Conservation (phyloP, 2,113 vertebrate genomes). For the Cettia cetti region DNA sequence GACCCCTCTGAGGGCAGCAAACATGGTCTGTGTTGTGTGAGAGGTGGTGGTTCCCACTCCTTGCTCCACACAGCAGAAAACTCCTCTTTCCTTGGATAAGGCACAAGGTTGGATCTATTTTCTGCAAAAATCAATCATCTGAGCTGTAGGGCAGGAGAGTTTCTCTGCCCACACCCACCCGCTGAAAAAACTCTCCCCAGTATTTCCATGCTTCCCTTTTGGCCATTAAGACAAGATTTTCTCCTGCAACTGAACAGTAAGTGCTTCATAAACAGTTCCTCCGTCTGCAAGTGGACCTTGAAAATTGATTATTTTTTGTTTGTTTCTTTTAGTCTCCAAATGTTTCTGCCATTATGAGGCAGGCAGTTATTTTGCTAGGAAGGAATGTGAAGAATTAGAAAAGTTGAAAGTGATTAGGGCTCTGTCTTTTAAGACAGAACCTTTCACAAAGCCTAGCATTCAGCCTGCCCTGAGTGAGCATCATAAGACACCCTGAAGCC, state of each 20-base stretch:
- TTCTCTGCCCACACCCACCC: constrained; percentile 21
- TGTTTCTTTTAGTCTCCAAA: constrained; percentile 73
- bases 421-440: constrained; percentile 21
- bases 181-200: neutral
- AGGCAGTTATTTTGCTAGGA: constrained; percentile 34
- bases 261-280: constrained; percentile 74
- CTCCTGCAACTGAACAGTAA: constrained; percentile 71
- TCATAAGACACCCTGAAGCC: constrained; percentile 30
- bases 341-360: constrained; percentile 59
- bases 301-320: constrained; percentile 81
- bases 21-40: neutral
- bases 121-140: neutral
- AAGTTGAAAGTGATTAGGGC: constrained; percentile 39
- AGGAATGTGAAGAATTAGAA: constrained; percentile 52
- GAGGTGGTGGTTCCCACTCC: neutral
- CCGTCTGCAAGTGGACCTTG: constrained; percentile 74
- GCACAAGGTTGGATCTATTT: neutral
- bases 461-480: constrained; percentile 1
- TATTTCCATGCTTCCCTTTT: constrained; percentile 57
- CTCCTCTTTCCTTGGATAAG: neutral
- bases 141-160: constrained; percentile 32
- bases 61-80: neutral
- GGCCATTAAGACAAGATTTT: constrained; percentile 67
- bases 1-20: neutral
- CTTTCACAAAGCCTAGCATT: constrained; percentile 13